Evolutionary conservation across 1,140 invertebrate genomes (phyloP).

Genomic region (Apocrypta bakeri): DNA sequence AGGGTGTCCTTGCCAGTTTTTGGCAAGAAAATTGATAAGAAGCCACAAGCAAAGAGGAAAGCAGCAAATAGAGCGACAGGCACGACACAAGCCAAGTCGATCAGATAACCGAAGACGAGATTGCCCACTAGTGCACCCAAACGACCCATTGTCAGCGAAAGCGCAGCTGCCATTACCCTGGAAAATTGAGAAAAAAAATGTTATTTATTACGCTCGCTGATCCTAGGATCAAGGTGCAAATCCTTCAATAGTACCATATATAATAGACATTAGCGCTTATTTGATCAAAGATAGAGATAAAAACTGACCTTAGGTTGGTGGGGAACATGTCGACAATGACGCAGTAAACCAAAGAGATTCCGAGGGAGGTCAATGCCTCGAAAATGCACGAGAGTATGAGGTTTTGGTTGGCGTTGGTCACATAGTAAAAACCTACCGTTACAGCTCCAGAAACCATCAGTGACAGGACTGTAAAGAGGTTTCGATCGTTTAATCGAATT

Average conservation of each 20-base stretch:
- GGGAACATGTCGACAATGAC: conserved; percentile 86
- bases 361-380: conserved; percentile 83
- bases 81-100: conserved; percentile 83
- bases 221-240: too few species aligned
- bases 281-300: conserved; percentile 35
- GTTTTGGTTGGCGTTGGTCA: conserved; percentile 81
- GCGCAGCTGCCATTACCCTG: conserved; percentile 85
- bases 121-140: conserved; percentile 81
- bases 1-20: conserved; percentile 81
- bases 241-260: too few species aligned
- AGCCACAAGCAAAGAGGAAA: conserved; percentile 80
- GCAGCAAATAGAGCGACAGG: conserved; percentile 81
- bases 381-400: conserved; percentile 84
- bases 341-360: conserved; percentile 84
- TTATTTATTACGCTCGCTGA: neutral
- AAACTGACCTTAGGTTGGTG: conserved; percentile 82
- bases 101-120: conserved; percentile 81
- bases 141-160: conserved; percentile 83
- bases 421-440: conserved; percentile 85
- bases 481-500: neutral
- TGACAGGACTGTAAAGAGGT: conserved; percentile 79
- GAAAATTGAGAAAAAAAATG: conserved; percentile 43
- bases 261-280: too few species aligned
- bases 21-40: conserved; percentile 80
- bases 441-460: conserved; percentile 82